phyloP scores from a whole-genome alignment of 2,113 vertebrate genomes.

The Crotalus tigris region DNA sequence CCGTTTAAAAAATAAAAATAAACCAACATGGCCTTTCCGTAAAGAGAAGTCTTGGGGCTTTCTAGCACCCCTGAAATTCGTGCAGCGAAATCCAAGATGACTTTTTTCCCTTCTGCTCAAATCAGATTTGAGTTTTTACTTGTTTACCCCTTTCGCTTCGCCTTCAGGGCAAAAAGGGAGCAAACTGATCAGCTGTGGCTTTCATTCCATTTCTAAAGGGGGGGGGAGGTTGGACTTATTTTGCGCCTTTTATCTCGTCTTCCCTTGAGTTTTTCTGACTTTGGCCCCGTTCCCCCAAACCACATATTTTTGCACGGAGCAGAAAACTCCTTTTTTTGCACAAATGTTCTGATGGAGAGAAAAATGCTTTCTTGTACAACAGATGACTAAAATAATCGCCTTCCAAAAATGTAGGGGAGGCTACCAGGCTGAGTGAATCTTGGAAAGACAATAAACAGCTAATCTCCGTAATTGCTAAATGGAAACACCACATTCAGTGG shows the following conservation, averaged over 20 bases:
- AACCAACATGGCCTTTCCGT: not conserved
- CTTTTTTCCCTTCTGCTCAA: not conserved
- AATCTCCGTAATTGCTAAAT: not conserved
- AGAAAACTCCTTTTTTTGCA: not conserved
- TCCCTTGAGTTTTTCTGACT: not conserved
- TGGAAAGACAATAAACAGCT: not conserved
- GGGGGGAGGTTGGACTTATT: accelerated
- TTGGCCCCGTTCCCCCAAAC: not conserved
- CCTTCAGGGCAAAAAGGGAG: not conserved
- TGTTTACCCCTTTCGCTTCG: not conserved
- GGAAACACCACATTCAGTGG: not conserved
- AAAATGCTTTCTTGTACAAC: not conserved
- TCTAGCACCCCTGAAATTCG: not conserved
- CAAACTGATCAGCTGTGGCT: not conserved
- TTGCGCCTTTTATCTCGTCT: not conserved
- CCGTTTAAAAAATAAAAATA: not conserved
- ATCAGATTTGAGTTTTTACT: not conserved
- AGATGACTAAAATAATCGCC: not conserved
- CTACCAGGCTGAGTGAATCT: not conserved
- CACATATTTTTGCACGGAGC: not conserved
- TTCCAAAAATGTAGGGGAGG: not conserved
- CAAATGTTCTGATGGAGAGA: not conserved
- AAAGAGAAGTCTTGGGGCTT: too few relatives aligned
- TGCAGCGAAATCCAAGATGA: not conserved
- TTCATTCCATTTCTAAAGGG: not conserved